Base-by-base conservation (phyloP, 2,888 invertebrate genomes). In the Thecocarcelia acutangulata region DNA sequence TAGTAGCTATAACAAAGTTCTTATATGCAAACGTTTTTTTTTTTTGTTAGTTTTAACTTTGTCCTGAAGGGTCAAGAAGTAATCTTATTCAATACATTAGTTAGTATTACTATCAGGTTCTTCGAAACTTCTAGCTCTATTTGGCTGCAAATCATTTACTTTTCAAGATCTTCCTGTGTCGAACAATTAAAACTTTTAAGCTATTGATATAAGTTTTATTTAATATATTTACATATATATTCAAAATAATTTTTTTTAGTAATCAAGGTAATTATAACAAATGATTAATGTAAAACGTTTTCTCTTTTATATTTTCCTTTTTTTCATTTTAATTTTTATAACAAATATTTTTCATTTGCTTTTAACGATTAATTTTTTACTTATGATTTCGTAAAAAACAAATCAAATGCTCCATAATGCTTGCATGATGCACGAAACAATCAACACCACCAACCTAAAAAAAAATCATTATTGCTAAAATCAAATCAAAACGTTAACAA, bases 301-400 rank as follows among this genome's bases (percentile, higher is more conserved):
- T 83, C 83, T 83, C 75, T 85, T 83, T 85, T 84, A 81, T 79
- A 84, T 83, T 84, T 78, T 84, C 78, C 82, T 52, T 54, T 82
- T n/a, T 82, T 61, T 48, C 83, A 68, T 72, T 64, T 61, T 48
- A 83, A 69, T 72, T 68, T 72, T 75, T 63, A 48, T 66, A 80
- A 66, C 68, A 73, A 46, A 52, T 37, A 40, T 44, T 72, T 74
- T 61, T 74, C 19, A 12, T 72, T 78, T 78, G 56, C 66, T 44
- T 76, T 44, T 59, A 17, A 24, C 42, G 3, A 37, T 59, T 56
- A 15, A 58, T 21, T 17, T 59, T 59, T 63, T 69, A 1, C 24
- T 58, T 83, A 73, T 74, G 42, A 82, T 82, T 76, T 59, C 11
- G 17, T 15, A 42, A 40, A 17, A 59, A 40, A 46, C 11, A 59